Evolutionary conservation across 2,797 vertebrate species (phyloP), one percentile per base, ranked within the genome.

Genomic region (Tragelaphus oryx): DNA sequence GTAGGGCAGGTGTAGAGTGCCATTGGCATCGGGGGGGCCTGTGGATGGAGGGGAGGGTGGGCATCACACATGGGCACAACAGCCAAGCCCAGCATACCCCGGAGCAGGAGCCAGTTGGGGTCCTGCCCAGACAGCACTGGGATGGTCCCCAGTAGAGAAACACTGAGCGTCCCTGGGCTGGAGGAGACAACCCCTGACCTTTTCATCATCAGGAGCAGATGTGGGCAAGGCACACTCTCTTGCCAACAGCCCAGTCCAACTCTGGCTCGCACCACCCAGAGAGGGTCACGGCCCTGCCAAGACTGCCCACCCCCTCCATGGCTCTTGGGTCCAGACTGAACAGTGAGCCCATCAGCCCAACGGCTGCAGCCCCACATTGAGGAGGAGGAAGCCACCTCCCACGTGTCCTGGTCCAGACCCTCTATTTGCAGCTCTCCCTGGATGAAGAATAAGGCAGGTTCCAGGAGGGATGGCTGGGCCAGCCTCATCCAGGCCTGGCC

Each of bases 1-100:
- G 98, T 99, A 99, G 68, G 99, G 99, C 86, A 99, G 98, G 97
- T 98, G 99, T 78, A 99, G 97, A 0, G 99, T 98, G 1, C 98
- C 98, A 1, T 99, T 99, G 0, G 97, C 96, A 91, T 99, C 99
- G 1, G 59, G 65, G 0, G 96, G 93, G 68, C 96, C 98, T 97
- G 94, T 95, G 65, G 65, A 90, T 7, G 6, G 52, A 4, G 3
- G 78, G 52, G 95, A 75, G 97, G 11, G 55, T 81, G 62, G 30
- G 24, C 24, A n/a, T 95, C 65, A 97, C 16, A 75, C 52, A 62
- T 24, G 4, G 2, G 50, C 2, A 30, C 22, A 26, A 80, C 9
- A 84, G 57, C 16, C 74, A 75, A 26, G 4, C 16, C 28, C 16
- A 5, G 75, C 54, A 33, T 14, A 17, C 17, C 54, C 30, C 1